phyloP scores from a whole-genome alignment of 2,888 invertebrate genomes.

The Bimastos eiseni region DNA sequence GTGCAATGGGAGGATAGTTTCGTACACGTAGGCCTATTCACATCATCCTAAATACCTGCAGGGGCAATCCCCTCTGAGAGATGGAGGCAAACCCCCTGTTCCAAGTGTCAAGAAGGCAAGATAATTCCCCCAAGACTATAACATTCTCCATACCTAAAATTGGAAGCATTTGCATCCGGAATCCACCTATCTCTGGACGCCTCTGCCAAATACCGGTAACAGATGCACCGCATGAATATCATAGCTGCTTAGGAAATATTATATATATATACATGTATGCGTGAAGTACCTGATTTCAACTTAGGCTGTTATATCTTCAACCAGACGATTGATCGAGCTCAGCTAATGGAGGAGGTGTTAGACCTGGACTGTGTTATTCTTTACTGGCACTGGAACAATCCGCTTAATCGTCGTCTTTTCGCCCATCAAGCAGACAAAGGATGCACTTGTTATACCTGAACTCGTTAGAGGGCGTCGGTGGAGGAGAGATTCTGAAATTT shows the following conservation, averaged over 20 bases:
- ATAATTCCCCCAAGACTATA: too few relatives aligned
- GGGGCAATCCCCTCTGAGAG: too few relatives aligned
- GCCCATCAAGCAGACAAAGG: neutral
- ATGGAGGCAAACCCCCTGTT: too few relatives aligned
- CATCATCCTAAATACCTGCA: too few relatives aligned
- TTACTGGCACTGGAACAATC: neutral
- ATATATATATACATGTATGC: neutral
- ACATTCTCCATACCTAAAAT: too few relatives aligned
- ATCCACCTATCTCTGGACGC: too few relatives aligned
- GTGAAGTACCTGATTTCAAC: neutral
- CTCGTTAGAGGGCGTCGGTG: neutral
- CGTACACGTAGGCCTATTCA: neutral
- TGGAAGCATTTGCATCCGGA: too few relatives aligned
- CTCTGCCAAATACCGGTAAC: too few relatives aligned
- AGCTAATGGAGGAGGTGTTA: conserved; percentile 13
- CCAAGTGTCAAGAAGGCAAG: too few relatives aligned
- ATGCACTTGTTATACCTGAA: neutral
- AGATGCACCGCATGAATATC: neutral
- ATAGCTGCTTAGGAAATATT: neutral
- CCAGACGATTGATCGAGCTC: neutral
- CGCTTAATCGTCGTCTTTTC: neutral
- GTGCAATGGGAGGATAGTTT: neutral
- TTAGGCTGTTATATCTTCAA: neutral
- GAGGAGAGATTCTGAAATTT: neutral
- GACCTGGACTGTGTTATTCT: neutral